A percentile compares a stretch with the other conserved stretches of the same genome.
Conservation (phyloP, 1,140 invertebrate genomes). For the Aphidius ervi region DNA sequence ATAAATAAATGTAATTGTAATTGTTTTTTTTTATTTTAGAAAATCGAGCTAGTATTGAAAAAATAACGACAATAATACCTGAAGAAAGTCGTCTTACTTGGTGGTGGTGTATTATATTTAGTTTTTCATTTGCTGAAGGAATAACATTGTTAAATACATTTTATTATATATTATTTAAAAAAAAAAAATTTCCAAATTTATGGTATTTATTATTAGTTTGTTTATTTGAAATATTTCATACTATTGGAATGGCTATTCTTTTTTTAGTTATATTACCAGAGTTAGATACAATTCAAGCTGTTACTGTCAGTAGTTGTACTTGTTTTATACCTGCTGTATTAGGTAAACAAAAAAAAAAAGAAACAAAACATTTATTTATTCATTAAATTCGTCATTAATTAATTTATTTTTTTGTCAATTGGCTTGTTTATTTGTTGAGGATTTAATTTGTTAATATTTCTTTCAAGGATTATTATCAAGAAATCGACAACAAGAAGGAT, state of each 20-base stretch:
- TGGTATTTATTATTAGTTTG: conserved; percentile 61
- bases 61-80: conserved; percentile 67
- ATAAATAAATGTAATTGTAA: no score
- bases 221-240: conserved; percentile 76
- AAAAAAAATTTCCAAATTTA: conserved; percentile 53
- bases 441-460: neutral
- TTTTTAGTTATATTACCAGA: conserved; percentile 82
- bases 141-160: conserved; percentile 72
- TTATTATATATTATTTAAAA: conserved; percentile 82
- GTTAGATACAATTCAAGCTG: conserved; percentile 83
- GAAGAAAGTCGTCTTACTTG: conserved; percentile 76
- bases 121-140: conserved; percentile 77
- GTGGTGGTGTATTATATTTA: conserved; percentile 84
- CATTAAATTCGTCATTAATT: no score
- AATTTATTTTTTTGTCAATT: no score
- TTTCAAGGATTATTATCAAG: conserved; percentile 52
- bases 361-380: no score
- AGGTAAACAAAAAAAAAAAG: conserved; percentile 45
- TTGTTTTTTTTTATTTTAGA: conserved; percentile 12
- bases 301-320: conserved; percentile 85
- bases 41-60: conserved; percentile 58
- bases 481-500: conserved; percentile 36
- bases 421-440: neutral
- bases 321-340: conserved; percentile 77
- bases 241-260: conserved; percentile 74